Conservation (phyloP, 2,888 invertebrate species). For the Apeira syringaria region DNA sequence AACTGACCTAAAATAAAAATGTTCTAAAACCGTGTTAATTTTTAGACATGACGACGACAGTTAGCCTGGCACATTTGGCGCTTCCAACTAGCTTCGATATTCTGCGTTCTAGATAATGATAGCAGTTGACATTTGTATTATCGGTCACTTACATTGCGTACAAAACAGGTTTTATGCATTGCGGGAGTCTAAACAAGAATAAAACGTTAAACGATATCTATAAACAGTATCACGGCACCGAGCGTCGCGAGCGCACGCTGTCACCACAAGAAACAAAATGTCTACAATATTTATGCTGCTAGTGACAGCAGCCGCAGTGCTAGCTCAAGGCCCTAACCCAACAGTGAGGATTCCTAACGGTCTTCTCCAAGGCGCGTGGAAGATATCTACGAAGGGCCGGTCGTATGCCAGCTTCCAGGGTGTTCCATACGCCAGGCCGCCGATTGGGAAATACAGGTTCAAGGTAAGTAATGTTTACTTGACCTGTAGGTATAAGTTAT, state of each 20-base stretch:
- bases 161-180: too few relatives aligned
- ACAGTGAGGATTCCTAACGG: constrained; percentile 61
- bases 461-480: constrained; percentile 56
- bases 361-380: constrained; percentile 64
- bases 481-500: too few relatives aligned
- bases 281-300: constrained; percentile 42
- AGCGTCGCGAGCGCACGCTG: constrained; percentile 41
- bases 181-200: constrained; percentile 13
- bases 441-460: constrained; percentile 85
- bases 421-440: constrained; percentile 87
- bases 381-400: constrained; percentile 62
- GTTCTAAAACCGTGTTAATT: too few relatives aligned
- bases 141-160: too few relatives aligned
- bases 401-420: constrained; percentile 85
- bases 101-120: too few relatives aligned
- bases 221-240: constrained; percentile 15
- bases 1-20: too few relatives aligned
- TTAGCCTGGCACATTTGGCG: too few relatives aligned
- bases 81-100: too few relatives aligned
- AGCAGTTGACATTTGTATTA: too few relatives aligned
- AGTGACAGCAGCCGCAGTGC: constrained; percentile 34
- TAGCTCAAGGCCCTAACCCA: constrained; percentile 54
- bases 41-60: too few relatives aligned
- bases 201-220: constrained; percentile 1
- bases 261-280: constrained; percentile 39